phyloP scores from a whole-genome alignment of 2,797 vertebrate genomes.

The Balearica regulorum region DNA sequence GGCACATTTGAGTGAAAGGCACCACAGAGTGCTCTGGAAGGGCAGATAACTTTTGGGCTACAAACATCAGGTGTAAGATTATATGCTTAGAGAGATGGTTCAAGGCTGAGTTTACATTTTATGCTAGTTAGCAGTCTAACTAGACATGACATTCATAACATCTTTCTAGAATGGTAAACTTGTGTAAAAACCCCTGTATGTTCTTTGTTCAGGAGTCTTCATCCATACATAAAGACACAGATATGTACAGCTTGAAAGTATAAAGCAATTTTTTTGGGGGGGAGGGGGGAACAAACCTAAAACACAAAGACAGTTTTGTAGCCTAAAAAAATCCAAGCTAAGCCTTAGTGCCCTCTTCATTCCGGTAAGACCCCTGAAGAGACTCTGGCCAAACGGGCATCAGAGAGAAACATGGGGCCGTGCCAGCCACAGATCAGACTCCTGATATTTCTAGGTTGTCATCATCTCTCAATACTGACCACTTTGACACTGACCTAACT shows the following conservation, averaged over 20 bases:
- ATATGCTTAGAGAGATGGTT: too few relatives aligned
- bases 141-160: neutral
- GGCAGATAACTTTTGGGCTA: neutral
- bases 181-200: neutral
- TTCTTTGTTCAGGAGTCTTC: neutral
- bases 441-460: neutral
- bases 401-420: neutral
- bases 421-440: neutral
- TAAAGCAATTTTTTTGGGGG: neutral
- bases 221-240: neutral
- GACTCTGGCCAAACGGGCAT: neutral
- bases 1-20: neutral
- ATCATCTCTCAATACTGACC: neutral
- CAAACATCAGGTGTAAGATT: neutral
- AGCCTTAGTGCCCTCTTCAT: neutral
- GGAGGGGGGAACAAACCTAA: neutral
- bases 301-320: neutral
- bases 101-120: too few relatives aligned
- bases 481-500: neutral
- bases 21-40: neutral
- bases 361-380: neutral
- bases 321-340: neutral
- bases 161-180: neutral
- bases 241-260: neutral
- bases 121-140: neutral